Conservation (phyloP, 1,140 invertebrate genomes). For the Cydia fagiglandana region DNA sequence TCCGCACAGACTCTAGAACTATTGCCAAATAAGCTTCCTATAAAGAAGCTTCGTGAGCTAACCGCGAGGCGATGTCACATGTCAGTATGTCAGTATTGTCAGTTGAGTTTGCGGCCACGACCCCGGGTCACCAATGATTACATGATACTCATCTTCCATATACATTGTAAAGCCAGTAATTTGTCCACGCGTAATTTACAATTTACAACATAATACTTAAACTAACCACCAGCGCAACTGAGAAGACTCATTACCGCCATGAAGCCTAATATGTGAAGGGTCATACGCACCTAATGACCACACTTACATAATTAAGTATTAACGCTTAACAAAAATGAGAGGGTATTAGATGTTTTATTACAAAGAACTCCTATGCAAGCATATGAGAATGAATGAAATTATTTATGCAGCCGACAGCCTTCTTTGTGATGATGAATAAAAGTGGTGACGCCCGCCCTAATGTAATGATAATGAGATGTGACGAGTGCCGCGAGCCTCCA, state of each 20-base stretch:
- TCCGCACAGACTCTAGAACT: no score
- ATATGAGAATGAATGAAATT: neutral
- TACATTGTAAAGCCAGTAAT: constrained; percentile 14
- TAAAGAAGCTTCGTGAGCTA: neutral
- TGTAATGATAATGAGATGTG: neutral
- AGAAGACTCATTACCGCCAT: constrained; percentile 8
- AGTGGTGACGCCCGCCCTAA: neutral
- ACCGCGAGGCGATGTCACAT: neutral
- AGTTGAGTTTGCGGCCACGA: neutral
- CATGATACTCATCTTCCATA: neutral
- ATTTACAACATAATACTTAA: constrained; percentile 12
- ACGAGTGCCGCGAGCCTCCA: neutral
- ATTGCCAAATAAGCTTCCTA: neutral
- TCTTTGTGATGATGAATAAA: neutral
- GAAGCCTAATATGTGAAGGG: constrained; percentile 2
- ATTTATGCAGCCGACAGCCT: neutral
- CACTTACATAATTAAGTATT: neutral
- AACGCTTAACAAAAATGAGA: neutral
- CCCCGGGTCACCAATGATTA: constrained; percentile 8
- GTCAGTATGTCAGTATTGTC: constrained; percentile 10
- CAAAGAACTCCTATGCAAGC: neutral
- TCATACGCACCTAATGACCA: neutral
- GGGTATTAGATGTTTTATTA: neutral
- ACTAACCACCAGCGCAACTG: neutral
- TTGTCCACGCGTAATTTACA: constrained; percentile 3